Conservation (phyloP, 2,797 vertebrate genomes). For the Silurus lanzhouensis region DNA sequence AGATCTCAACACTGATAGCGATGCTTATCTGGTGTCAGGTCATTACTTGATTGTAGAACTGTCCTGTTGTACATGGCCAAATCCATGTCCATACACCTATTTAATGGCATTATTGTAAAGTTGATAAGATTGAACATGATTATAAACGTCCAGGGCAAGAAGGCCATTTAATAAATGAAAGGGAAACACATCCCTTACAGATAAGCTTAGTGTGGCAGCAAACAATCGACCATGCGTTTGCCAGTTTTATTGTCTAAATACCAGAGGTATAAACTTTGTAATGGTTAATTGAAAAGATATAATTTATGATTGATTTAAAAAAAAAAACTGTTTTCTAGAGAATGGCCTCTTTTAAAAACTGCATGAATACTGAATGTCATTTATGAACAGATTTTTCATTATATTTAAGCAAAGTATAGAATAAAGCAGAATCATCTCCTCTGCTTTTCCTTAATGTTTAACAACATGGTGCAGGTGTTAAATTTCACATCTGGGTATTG, state of each 20-base stretch:
- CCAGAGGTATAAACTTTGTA: not conserved
- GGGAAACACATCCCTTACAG: not conserved
- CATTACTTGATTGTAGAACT: slow-evolving; percentile 27
- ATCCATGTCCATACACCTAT: slow-evolving; percentile 6
- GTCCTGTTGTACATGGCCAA: slow-evolving; percentile 20
- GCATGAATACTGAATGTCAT: not conserved
- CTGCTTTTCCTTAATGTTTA: not conserved
- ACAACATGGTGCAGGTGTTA: slow-evolving; percentile 27
- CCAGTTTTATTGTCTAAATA: slow-evolving; percentile 4
- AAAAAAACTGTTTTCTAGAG: not conserved
- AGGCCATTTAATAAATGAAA: slow-evolving; percentile 16
- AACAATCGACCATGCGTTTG: not conserved
- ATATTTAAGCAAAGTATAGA: not conserved
- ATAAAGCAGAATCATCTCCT: not conserved
- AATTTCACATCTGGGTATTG: slow-evolving; percentile 19
- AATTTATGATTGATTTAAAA: not conserved
- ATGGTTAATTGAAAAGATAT: not conserved
- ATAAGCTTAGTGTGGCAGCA: not conserved
- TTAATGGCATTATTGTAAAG: slow-evolving; percentile 39
- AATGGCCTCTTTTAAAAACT: not conserved
- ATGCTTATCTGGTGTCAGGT: slow-evolving; percentile 35
- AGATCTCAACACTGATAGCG: slow-evolving; percentile 22
- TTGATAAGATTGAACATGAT: slow-evolving; percentile 36
- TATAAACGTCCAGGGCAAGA: slow-evolving; percentile 20
- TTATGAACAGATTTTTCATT: slow-evolving; percentile 2